Conservation (phyloP, 2,888 invertebrate species). For the Ectemnius continuus region DNA sequence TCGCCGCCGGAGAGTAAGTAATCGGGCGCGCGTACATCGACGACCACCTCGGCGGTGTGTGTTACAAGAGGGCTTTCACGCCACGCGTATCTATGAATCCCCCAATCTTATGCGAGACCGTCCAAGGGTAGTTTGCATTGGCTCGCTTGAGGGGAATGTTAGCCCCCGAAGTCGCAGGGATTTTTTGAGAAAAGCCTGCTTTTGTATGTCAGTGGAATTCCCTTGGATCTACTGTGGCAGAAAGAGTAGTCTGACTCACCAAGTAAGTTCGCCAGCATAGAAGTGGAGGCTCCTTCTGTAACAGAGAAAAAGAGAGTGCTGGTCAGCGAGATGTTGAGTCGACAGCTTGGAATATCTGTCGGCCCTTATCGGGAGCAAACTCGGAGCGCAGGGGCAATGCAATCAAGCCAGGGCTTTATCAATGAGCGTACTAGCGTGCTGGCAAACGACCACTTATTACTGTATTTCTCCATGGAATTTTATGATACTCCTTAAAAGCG, state of each 20-base stretch:
- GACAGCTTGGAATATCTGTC: no score
- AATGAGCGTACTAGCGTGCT: slow-evolving; percentile 15
- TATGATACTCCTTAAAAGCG: slow-evolving; percentile 44
- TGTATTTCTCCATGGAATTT: slow-evolving; percentile 31
- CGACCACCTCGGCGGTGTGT: slow-evolving; percentile 65
- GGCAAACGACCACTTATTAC: slow-evolving; percentile 28
- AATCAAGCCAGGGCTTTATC: no score
- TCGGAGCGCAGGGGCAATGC: no score
- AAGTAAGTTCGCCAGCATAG: slow-evolving; percentile 72
- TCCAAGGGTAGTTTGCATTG: no score
- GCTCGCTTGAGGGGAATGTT: not conserved
- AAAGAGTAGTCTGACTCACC: slow-evolving; percentile 59
- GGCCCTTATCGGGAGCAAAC: no score
- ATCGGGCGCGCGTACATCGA: slow-evolving; percentile 63
- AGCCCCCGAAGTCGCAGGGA: no score
- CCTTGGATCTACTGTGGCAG: no score
- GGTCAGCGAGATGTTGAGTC: no score
- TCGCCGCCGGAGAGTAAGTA: slow-evolving; percentile 69
- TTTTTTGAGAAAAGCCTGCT: no score
- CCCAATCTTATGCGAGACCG: no score
- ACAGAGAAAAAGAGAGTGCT: slow-evolving; percentile 38
- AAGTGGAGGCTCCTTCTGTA: slow-evolving; percentile 71
- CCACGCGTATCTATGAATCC: slow-evolving; percentile 33
- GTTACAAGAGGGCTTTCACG: slow-evolving; percentile 57
- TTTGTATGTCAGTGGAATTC: no score